Conservation (phyloP, 2,888 invertebrate species). For the Drosophila subquinaria region DNA sequence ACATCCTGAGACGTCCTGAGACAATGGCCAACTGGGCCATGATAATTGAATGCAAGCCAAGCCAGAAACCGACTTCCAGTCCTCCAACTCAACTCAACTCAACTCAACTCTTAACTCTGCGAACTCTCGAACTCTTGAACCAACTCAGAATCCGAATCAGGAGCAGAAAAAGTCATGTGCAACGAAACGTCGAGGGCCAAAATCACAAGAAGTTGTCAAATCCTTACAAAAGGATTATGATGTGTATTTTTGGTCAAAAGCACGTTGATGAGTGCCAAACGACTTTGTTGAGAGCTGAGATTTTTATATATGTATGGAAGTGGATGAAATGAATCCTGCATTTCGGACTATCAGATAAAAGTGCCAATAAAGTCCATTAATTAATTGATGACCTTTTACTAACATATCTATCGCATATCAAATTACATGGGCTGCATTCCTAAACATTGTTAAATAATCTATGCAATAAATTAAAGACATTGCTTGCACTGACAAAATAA, state of each 20-base stretch:
- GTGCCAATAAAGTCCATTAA: slow-evolving; percentile 37
- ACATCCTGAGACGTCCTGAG: slow-evolving; percentile 65
- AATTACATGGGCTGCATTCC: slow-evolving; percentile 10
- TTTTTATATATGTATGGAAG: slow-evolving; percentile 37
- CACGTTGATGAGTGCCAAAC: slow-evolving; percentile 69
- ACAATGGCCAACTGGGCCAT: slow-evolving; percentile 79
- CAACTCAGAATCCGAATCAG: background rate
- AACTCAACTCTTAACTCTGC: background rate
- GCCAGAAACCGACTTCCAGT: slow-evolving; percentile 22
- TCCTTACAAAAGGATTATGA: slow-evolving; percentile 81
- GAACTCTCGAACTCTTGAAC: slow-evolving; percentile 9
- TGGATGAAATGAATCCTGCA: slow-evolving; percentile 23
- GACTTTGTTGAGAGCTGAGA: slow-evolving; percentile 54
- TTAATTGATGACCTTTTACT: slow-evolving; percentile 54
- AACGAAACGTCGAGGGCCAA: slow-evolving; percentile 40
- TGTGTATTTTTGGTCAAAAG: slow-evolving; percentile 79
- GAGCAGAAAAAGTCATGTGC: slow-evolving; percentile 58
- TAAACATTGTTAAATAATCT: background rate
- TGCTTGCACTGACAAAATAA: background rate
- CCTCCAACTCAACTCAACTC: background rate
- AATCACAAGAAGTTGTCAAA: slow-evolving; percentile 71
- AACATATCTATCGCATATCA: background rate
- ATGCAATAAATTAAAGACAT: background rate
- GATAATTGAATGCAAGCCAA: slow-evolving; percentile 76
- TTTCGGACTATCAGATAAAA: slow-evolving; percentile 24